phyloP scores from a whole-genome alignment of 2,888 invertebrate genomes.

The Meandrusa payeni region DNA sequence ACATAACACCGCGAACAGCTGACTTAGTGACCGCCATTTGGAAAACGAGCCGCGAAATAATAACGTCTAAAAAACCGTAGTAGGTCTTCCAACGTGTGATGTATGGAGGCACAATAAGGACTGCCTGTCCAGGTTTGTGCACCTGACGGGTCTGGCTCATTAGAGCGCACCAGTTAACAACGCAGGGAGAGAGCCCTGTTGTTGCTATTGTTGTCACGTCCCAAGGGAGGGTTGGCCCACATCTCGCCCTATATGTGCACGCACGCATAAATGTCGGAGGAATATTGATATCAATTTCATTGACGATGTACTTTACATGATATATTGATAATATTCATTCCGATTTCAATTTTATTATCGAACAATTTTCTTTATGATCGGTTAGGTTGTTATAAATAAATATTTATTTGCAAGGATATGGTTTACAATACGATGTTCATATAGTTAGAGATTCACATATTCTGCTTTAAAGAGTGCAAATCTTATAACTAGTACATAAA shows the following conservation, averaged over 20 bases:
- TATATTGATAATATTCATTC: too few species aligned
- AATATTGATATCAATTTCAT: conserved; percentile 25
- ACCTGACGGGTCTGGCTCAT: conserved; percentile 61
- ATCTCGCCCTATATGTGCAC: conserved; percentile 66
- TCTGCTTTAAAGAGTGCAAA: too few species aligned
- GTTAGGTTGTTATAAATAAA: too few species aligned
- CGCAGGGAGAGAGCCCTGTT: conserved; percentile 61
- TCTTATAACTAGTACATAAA: too few species aligned
- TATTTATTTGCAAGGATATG: conserved; percentile 2
- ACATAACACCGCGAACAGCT: conserved; percentile 73
- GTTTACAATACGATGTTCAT: conserved; percentile 10
- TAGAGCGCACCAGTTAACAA: conserved; percentile 74
- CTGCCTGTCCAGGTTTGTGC: conserved; percentile 48
- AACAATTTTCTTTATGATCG: neutral
- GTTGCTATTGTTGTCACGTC: conserved; percentile 70
- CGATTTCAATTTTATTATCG: neutral
- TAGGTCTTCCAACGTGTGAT: conserved; percentile 39
- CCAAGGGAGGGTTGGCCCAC: conserved; percentile 61
- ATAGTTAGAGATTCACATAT: too few species aligned
- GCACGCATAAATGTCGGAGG: conserved; percentile 44
- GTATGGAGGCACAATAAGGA: conserved; percentile 51
- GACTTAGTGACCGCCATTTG: conserved; percentile 69
- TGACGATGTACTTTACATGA: neutral
- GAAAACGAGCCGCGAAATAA: neutral
- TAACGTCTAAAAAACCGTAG: conserved; percentile 11